phyloP scores from a whole-genome alignment of 2,888 invertebrate genomes.

The Colletes collaris region DNA sequence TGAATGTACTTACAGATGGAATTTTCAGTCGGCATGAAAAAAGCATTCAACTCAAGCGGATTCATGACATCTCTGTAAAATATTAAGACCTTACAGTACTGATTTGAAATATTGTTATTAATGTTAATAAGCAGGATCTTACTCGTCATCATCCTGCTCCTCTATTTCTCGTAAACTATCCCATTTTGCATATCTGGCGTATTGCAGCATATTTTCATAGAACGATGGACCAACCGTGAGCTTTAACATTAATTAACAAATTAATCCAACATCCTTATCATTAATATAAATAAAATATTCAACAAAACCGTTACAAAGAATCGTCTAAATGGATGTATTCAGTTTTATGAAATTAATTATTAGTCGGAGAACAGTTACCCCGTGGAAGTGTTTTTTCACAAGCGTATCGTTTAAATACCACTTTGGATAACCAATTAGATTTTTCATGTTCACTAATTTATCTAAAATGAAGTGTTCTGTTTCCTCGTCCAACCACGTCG shows the following conservation, averaged over 20 bases:
- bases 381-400: slow-evolving; percentile 84
- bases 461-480: slow-evolving; percentile 84
- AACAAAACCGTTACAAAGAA: background rate
- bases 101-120: background rate
- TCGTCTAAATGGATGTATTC: too few species aligned
- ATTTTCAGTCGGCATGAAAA: slow-evolving; percentile 41
- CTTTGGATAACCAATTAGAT: slow-evolving; percentile 85
- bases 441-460: slow-evolving; percentile 84
- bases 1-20: slow-evolving; percentile 43
- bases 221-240: slow-evolving; percentile 53
- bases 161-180: background rate
- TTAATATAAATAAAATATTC: background rate
- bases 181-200: slow-evolving; percentile 26
- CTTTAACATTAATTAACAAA: slow-evolving; percentile 55
- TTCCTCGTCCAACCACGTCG: slow-evolving; percentile 85
- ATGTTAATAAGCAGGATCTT: slow-evolving; percentile 7
- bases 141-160: background rate
- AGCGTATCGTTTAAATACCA: slow-evolving; percentile 84
- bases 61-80: slow-evolving; percentile 42
- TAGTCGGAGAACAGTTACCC: slow-evolving; percentile 79
- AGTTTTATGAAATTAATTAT: background rate
- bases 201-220: slow-evolving; percentile 55
- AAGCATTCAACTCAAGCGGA: slow-evolving; percentile 53
- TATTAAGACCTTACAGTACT: background rate
- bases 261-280: background rate